Evolutionary conservation across 2,113 vertebrate genomes (phyloP).

Genomic region (Mionectes macconnelli): DNA sequence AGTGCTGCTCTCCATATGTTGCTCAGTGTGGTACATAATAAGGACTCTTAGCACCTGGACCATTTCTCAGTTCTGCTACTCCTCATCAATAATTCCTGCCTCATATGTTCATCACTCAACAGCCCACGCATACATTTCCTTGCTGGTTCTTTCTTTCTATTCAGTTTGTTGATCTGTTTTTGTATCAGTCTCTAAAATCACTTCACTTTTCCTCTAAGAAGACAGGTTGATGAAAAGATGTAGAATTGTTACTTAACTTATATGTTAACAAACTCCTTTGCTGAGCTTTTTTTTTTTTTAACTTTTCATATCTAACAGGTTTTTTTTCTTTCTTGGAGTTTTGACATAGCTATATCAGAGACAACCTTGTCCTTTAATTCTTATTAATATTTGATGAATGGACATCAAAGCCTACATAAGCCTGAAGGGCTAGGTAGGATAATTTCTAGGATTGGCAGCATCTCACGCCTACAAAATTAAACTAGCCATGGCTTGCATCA

Average conservation of each 20-base stretch:
- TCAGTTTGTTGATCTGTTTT: not conserved
- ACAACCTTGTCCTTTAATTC: not conserved
- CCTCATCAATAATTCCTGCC: slow-evolving; percentile 20
- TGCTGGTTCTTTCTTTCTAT: not conserved
- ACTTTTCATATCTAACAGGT: not conserved
- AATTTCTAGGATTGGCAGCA: not conserved
- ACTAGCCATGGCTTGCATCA: not conserved
- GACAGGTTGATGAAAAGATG: not conserved
- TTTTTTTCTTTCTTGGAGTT: not conserved
- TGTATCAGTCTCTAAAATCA: not conserved
- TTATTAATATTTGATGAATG: not conserved
- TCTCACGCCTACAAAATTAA: not conserved
- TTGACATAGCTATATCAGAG: not conserved
- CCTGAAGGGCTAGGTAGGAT: not conserved
- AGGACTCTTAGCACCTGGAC: not conserved
- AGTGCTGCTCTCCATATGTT: not conserved
- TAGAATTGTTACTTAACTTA: not conserved
- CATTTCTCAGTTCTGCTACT: slow-evolving; percentile 38
- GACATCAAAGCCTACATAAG: not conserved
- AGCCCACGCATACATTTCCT: not conserved
- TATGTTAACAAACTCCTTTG: not conserved
- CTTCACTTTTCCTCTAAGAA: not conserved
- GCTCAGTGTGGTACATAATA: not conserved
- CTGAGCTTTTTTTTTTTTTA: not conserved
- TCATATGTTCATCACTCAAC: not conserved